Conservation (phyloP, 2,113 vertebrate genomes). For the Amazona guildingii region DNA sequence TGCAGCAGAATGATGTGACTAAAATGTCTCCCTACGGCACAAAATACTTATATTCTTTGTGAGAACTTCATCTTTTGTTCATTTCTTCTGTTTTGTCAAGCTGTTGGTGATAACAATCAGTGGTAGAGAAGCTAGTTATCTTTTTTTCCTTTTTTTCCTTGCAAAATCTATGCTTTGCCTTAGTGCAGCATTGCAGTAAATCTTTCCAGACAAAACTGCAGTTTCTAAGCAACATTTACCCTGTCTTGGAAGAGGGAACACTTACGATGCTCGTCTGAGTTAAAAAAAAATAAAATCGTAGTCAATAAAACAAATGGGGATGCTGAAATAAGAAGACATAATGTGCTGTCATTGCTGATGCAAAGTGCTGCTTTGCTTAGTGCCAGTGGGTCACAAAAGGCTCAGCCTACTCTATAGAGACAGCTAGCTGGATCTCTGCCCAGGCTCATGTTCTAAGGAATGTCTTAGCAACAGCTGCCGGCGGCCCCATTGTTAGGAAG, state of each 20-base stretch:
- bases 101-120: neutral
- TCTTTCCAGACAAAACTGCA: neutral
- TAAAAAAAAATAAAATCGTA: neutral
- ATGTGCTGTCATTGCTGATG: neutral
- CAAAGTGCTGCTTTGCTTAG: constrained; percentile 5
- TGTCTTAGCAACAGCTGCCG: constrained; percentile 65
- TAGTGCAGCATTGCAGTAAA: constrained; percentile 35
- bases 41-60: neutral
- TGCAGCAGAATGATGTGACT: neutral
- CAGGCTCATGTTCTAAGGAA: constrained; percentile 51
- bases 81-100: neutral
- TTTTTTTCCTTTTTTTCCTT: neutral
- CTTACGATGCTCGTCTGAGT: neutral
- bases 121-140: neutral
- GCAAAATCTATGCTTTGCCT: neutral
- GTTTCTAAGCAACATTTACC: constrained; percentile 56
- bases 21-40: neutral
- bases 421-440: constrained; percentile 53
- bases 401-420: constrained; percentile 31
- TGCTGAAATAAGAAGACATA: constrained; percentile 21
- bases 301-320: constrained; percentile 5
- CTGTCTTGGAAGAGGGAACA: neutral
- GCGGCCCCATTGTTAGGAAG: constrained; percentile 8
- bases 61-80: neutral
- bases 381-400: constrained; percentile 54